Base-by-base conservation (phyloP, 2,888 invertebrate species). In the Andrena bicolor region DNA sequence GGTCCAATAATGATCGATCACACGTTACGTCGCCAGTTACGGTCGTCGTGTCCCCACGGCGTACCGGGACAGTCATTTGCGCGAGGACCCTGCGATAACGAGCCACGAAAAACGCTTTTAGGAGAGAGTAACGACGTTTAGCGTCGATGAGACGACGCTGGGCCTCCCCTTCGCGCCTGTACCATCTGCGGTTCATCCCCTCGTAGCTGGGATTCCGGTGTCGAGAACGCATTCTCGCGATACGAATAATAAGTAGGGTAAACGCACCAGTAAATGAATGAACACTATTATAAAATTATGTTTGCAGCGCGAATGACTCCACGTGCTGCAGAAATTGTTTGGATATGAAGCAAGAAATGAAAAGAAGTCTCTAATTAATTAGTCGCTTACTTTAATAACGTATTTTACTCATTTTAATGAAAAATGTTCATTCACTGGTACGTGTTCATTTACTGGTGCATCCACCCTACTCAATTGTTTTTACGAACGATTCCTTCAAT, bases 1-100 rank as follows among this genome's bases (percentile, higher is more conserved):
- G 87, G 89, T 89, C 86, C 90, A 90, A 92, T 92, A 92, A 92
- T 91, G 91, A 92, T 92, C 90, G 91, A 92, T 91, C 90, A 88
- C 87, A 49, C 75, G 83, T 81, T 81, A 77, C 82, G 75, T 84
- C 82, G 73, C 80, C 84, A 82, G 79, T 76, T 73, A 82, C 80
- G 87, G 76, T 71, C 70, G 72, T 80, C 76, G 76, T 75, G 70
- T 87, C 80, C 76, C 83, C 72, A 63, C 49, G 81, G 79, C 69
- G 64, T 56, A n/a, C 58, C 78, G 61, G 76, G 83, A 86, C 77
- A 65, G 77, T 86, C 85, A 79, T 89, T 88, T 84, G 86, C 82
- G 80, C 75, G 51, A 78, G 61, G 65, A 35, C 70, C 48, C n/a
- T 8, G n/a, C 7, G 79, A 80, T 81, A 69, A 80, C 74, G 63